Evolutionary conservation across 2,888 invertebrate genomes (phyloP).

Genomic region (Phania funesta): DNA sequence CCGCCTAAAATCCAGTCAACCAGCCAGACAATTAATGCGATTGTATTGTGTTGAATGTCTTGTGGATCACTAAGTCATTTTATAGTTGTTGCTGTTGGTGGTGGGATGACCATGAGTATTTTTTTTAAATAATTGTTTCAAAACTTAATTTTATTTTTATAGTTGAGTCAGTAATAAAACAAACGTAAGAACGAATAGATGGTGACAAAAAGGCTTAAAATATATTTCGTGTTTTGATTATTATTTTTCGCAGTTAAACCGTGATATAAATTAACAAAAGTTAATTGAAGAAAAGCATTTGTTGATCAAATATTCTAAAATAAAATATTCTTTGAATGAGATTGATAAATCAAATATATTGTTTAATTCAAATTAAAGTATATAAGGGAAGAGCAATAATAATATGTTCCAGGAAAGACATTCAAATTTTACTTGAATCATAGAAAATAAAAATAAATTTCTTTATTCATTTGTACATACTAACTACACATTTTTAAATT

Average conservation of each 20-base stretch:
- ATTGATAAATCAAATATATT: neutral
- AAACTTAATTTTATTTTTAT: conserved; percentile 49
- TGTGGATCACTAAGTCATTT: conserved; percentile 45
- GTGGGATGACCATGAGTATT: conserved; percentile 3
- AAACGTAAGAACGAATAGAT: conserved; percentile 70
- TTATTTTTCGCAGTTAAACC: conserved; percentile 23
- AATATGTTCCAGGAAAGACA: conserved; percentile 42
- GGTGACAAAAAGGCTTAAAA: conserved; percentile 29
- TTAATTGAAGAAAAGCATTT: neutral
- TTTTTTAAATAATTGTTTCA: conserved; percentile 27
- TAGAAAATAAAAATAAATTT: neutral
- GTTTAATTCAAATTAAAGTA: conserved; percentile 1
- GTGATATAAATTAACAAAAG: conserved; percentile 19
- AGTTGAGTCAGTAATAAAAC: conserved; percentile 76
- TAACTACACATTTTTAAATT: conserved; percentile 5
- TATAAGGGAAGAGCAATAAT: neutral
- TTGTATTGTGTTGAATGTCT: conserved; percentile 25
- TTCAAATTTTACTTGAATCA: conserved; percentile 41
- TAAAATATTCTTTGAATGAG: neutral
- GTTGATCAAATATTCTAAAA: neutral
- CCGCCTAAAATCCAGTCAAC: conserved; percentile 20
- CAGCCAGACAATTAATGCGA: conserved; percentile 22
- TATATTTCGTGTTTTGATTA: neutral
- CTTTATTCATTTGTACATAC: conserved; percentile 28
- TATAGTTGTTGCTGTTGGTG: conserved; percentile 15